phyloP scores from a whole-genome alignment of 1,140 invertebrate genomes.

The Heliconius hermathena region DNA sequence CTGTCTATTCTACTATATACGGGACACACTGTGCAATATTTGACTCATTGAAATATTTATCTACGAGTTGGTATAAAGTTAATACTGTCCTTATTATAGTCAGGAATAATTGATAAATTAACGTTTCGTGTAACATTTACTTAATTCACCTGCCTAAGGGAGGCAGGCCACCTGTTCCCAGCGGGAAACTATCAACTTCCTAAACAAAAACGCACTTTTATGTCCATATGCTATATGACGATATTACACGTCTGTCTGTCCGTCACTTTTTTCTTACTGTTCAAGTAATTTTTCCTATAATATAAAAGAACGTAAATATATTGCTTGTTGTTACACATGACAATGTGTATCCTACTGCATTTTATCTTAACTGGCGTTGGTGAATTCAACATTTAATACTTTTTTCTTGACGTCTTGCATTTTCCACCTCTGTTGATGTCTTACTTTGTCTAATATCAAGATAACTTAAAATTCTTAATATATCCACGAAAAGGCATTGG shows the following conservation, averaged over 20 bases:
- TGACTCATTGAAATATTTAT: no score
- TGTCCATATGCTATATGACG: neutral
- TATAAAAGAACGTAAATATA: neutral
- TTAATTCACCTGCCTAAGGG: neutral
- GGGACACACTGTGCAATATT: neutral
- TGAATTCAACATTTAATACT: no score
- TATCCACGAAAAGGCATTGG: neutral
- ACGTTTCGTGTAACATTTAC: neutral
- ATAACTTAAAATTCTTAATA: neutral
- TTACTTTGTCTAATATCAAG: neutral
- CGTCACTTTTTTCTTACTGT: neutral
- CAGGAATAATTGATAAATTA: neutral
- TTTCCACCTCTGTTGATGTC: no score
- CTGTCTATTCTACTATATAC: no score
- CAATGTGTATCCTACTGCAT: neutral
- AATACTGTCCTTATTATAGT: no score
- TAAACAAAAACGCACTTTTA: neutral
- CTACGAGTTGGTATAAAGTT: neutral
- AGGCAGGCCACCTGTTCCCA: slow-evolving; percentile 13
- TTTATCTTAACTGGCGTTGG: no score
- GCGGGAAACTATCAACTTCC: neutral
- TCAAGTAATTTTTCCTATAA: neutral
- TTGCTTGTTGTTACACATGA: neutral
- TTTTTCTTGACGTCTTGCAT: no score
- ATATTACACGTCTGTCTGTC: neutral